A percentile compares a stretch with the other conserved stretches of the same genome.
Conservation (phyloP, 2,113 vertebrate genomes). For the Azemiops feae region DNA sequence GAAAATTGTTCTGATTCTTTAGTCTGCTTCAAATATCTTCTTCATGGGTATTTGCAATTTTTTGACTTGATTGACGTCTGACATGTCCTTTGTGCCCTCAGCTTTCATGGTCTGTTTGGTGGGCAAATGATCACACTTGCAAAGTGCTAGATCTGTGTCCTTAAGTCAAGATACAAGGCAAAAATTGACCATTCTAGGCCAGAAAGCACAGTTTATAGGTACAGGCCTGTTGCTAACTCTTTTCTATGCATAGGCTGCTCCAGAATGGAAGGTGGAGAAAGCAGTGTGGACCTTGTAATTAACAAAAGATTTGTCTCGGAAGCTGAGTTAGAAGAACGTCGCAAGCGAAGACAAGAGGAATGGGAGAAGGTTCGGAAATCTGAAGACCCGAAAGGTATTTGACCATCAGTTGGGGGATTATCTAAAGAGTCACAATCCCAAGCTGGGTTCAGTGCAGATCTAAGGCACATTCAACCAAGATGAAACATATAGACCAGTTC, state of each 20-base stretch:
- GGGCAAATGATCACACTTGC: background rate
- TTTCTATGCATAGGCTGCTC: slow-evolving; percentile 40
- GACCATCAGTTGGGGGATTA: background rate
- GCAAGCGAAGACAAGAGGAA: slow-evolving; percentile 94
- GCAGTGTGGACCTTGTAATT: slow-evolving; percentile 79
- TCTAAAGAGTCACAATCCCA: background rate
- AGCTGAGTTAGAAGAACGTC: slow-evolving; percentile 86
- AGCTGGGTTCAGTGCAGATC: background rate
- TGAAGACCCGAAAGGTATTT: slow-evolving; percentile 88
- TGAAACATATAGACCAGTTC: background rate
- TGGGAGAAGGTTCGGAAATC: slow-evolving; percentile 98
- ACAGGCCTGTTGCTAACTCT: background rate
- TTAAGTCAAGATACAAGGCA: background rate
- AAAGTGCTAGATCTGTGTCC: background rate
- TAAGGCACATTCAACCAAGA: background rate
- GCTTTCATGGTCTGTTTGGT: background rate
- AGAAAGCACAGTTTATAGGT: background rate
- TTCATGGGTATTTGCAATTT: background rate
- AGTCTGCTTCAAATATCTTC: too few species aligned
- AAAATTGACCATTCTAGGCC: background rate
- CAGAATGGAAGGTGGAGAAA: slow-evolving; percentile 78
- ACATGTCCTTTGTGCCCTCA: background rate
- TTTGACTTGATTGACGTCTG: background rate
- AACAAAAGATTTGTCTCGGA: slow-evolving; percentile 94
- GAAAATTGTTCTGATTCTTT: background rate